Base-by-base conservation (phyloP, 2,888 invertebrate genomes). In the Petrolisthes cinctipes region DNA sequence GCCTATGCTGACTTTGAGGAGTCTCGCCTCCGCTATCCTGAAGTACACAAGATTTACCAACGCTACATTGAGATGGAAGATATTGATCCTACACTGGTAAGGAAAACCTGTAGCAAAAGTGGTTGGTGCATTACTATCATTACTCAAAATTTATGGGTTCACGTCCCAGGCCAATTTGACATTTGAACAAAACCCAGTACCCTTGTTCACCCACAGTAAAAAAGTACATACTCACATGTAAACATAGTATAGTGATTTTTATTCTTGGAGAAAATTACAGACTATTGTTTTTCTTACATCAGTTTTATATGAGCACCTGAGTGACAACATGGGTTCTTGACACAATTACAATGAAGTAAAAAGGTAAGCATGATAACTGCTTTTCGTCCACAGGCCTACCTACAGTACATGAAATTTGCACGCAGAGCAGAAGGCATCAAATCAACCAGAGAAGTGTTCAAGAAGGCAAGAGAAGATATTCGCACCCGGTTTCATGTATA, bases 1-100 rank as follows among this genome's bases (percentile, higher is more conserved):
- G 98, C 99, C 0, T 99, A 98, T 92, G 98, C 99, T 0, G 99
- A 99, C 93, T 99, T 99, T 92, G 99, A 99, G 93, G 99, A 99
- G 94, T 97, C 98, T 78, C 94, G 99, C 68, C 95, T 98, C 92
- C 98, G 98, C 92, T 98, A 98, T 92, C 98, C 98, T 91, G 98
- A 98, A 94, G 99, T 96, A 14, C 98, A 99, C 93, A 96, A 96
- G 92, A 98, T 99, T 92, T 99, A 99, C 94, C 96, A 97, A 90
- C 96, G 97, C 89, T 96, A 97, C 92, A 93, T 99, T 86, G 97
- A 97, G 92, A 96, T 98, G 92, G 94, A 95, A 83, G 97, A 98
- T 91, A 96, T 97, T 73, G 99, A 99, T 94, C 99, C 99, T 0
- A 98, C 99, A 0, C 94, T 99, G 94, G 97, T 97, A 93, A 93